Evolutionary conservation across 1,140 invertebrate genomes (phyloP), one percentile per base, ranked within the genome.

Genomic region (Homarus americanus): DNA sequence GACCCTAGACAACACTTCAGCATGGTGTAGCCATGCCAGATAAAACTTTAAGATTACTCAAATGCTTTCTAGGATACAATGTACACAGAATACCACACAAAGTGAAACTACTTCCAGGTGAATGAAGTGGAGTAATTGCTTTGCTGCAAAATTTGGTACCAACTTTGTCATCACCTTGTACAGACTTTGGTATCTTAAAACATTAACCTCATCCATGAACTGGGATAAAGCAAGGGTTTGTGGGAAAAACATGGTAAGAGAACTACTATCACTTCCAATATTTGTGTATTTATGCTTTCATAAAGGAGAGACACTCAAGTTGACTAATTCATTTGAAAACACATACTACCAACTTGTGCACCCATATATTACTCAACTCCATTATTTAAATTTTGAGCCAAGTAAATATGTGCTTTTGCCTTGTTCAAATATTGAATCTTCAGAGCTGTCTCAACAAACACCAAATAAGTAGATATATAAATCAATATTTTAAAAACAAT

Each of bases 101-200:
- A 69, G 7, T 24, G 24, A 69, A 69, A 32, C n/a, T 69, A 28
- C n/a, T 69, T 15, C 24, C 58, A 63, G 58, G 63, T 69, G 63
- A 69, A 28, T 69, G 32, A 69, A 69, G 63, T 24, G 63, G 63
- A 69, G n/a, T 69, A 69, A 69, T 28, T 69, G 63, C 28, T 69
- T 69, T 69, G 63, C 79, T 38, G 49, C 53, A 82, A 82, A 53
- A 53, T 82, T 63, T 80, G n/a, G 78, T 80, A 80, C 41, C 78
- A 49, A 80, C 41, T 80, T 17, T 78, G 38, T 80, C 24, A 80
- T 80, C n/a, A 58, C 44, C 78, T 53, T 32, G 34, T 38, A 58
- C 12, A 63, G 28, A 82, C 32, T 36, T 63, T 53, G 63, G 79
- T 82, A 82, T 63, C 32, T 32, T 82, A 80, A 80, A 82, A 82